Percentiles rank a stretch among this genome's conserved stretches.
Evolutionary conservation across 2,113 vertebrate species (phyloP).

Genomic region (Bombycilla garrulus): DNA sequence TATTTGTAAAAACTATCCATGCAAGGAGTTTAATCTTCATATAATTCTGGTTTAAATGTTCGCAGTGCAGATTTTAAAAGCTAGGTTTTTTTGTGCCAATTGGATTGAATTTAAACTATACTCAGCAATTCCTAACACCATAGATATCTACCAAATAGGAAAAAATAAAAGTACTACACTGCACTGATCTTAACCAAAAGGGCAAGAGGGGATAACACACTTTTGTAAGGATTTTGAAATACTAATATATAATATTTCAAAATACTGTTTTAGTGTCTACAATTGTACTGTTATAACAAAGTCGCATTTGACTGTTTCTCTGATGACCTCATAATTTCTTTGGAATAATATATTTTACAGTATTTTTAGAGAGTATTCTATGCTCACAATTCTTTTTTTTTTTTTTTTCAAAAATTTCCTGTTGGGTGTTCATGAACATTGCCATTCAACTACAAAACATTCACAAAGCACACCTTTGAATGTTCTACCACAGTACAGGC

Average conservation of each 20-base stretch:
- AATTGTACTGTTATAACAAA: not conserved
- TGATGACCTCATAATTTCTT: not conserved
- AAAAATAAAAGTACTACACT: not conserved
- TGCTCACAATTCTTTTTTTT: not conserved
- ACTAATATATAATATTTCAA: not conserved
- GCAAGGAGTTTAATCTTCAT: slow-evolving; percentile 32
- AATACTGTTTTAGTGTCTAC: not conserved
- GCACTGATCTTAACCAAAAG: not conserved
- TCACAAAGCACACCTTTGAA: not conserved
- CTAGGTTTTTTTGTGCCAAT: not conserved
- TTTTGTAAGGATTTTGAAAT: not conserved
- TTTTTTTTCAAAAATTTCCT: not conserved
- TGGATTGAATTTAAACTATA: not conserved
- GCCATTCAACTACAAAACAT: not conserved
- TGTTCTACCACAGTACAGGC: not conserved
- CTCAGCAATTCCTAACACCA: not conserved
- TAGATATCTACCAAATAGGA: not conserved
- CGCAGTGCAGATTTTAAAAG: not conserved
- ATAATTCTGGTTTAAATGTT: slow-evolving; percentile 36
- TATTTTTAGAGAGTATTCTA: not conserved
- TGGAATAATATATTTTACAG: not conserved
- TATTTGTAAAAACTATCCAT: slow-evolving; percentile 24
- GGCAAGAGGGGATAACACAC: not conserved
- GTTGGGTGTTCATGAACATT: not conserved
- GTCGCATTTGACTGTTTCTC: not conserved